Percentiles rank a stretch among this genome's conserved stretches.
phyloP scores from a whole-genome alignment of 2,888 invertebrate species.

The Sipha maydis region DNA sequence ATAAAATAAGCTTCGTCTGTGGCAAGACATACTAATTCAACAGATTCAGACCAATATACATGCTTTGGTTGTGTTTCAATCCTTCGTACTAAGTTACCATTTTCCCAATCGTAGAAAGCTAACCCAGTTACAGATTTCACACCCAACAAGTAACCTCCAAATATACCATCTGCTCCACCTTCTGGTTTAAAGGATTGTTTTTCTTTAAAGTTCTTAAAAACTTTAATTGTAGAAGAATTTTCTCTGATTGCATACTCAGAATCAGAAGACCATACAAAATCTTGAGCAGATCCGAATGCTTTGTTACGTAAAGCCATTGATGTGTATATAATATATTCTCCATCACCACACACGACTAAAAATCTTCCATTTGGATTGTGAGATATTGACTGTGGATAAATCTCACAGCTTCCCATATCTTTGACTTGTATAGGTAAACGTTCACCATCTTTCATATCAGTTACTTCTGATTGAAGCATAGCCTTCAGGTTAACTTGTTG shows the following conservation, averaged over 20 bases:
- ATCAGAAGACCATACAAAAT: slow-evolving; percentile 99
- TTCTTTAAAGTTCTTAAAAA: slow-evolving; percentile 99
- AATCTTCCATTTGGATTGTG: slow-evolving; percentile 97
- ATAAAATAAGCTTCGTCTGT: slow-evolving; percentile 96
- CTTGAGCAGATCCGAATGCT: slow-evolving; percentile 97
- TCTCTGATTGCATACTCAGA: slow-evolving; percentile 92
- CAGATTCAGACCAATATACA: slow-evolving; percentile 97
- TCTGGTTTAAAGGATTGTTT: slow-evolving; percentile 95
- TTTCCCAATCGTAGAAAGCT: slow-evolving; percentile 98
- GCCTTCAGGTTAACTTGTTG: slow-evolving; percentile 95
- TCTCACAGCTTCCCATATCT: slow-evolving; percentile 99
- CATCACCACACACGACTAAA: slow-evolving; percentile 98
- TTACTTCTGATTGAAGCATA: slow-evolving; percentile 75
- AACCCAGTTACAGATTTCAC: slow-evolving; percentile 92
- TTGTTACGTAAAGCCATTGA: slow-evolving; percentile 99
- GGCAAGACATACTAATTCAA: slow-evolving; percentile 90
- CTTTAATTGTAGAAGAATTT: slow-evolving; percentile 87
- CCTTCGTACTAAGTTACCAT: slow-evolving; percentile 87
- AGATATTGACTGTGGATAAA: slow-evolving; percentile 97
- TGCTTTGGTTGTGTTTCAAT: slow-evolving; percentile 96
- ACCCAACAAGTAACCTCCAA: slow-evolving; percentile 90
- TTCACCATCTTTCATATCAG: slow-evolving; percentile 89
- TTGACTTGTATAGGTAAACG: slow-evolving; percentile 93
- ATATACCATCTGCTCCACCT: slow-evolving; percentile 95
- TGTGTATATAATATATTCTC: slow-evolving; percentile 99